These are phyloP conservation scores for Dyspetes luteomarginatus DNA, from an alignment of 2,888 invertebrate species.

Conservation along the genomic window DNA sequence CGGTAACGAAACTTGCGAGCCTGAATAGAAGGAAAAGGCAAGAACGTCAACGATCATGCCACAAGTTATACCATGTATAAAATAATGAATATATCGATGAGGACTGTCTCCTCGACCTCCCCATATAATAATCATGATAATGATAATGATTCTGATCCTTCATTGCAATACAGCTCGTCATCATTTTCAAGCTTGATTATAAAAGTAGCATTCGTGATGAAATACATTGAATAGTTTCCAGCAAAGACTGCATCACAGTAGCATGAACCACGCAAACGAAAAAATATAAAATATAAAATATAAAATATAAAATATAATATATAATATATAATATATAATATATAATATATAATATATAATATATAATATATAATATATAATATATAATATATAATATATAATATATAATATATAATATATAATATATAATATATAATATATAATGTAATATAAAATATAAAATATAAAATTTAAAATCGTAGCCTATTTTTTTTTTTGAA, in stretches of 20 bases:
- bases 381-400: too few relatives aligned
- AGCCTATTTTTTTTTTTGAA: too few relatives aligned
- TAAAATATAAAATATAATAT: too few relatives aligned
- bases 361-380: too few relatives aligned
- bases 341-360: too few relatives aligned
- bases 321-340: too few relatives aligned
- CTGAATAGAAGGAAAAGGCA: conserved; percentile 22
- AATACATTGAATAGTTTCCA: conserved; percentile 5
- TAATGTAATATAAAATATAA: too few relatives aligned
- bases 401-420: too few relatives aligned
- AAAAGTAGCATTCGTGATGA: conserved; percentile 25
- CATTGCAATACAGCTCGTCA: conserved; percentile 41
- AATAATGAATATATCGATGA: conserved; percentile 33
- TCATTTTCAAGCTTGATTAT: conserved; percentile 17
- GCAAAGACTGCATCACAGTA: not conserved
- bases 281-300: too few relatives aligned
- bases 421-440: too few relatives aligned
- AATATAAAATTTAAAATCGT: too few relatives aligned
- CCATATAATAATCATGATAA: conserved; percentile 32
- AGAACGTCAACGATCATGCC: conserved; percentile 27
- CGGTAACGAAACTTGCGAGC: not conserved
- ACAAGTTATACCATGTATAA: conserved; percentile 10
- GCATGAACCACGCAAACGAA: not conserved
- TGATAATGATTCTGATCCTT: conserved; percentile 20
- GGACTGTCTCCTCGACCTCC: conserved; percentile 44